A percentile compares a stretch with the other conserved stretches of the same genome.
phyloP scores from a whole-genome alignment of 2,888 invertebrate species.

The Pelosia muscerda region DNA sequence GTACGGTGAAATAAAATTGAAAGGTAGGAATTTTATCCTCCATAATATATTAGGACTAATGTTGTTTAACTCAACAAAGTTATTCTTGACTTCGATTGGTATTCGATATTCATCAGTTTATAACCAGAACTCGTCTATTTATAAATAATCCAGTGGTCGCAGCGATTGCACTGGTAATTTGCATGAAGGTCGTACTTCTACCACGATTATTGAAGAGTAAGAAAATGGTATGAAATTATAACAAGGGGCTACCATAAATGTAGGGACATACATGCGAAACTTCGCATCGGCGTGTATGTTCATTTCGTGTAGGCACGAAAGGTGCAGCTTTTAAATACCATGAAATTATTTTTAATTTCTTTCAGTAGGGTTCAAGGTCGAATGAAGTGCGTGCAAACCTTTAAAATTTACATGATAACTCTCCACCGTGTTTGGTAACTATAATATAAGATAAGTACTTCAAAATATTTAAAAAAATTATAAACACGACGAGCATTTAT shows the following conservation, averaged over 20 bases:
- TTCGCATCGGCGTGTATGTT: too few species aligned
- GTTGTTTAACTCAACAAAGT: background rate
- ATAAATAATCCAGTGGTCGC: background rate
- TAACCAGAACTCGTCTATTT: background rate
- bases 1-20: background rate
- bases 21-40: background rate
- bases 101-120: background rate
- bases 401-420: background rate
- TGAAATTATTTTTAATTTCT: background rate
- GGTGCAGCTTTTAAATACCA: background rate
- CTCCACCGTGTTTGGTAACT: background rate
- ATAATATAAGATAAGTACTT: background rate
- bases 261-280: too few species aligned
- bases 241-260: background rate
- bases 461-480: background rate
- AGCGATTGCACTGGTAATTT: background rate
- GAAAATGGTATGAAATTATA: background rate
- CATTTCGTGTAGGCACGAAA: background rate
- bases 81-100: background rate
- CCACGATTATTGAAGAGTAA: background rate
- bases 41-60: background rate
- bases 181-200: background rate
- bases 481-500: conserved; percentile 29
- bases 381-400: background rate
- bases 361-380: background rate